These are phyloP conservation scores for Pseudoatta argentina DNA, from an alignment of 1,140 invertebrate species.

Conservation along the genomic window DNA sequence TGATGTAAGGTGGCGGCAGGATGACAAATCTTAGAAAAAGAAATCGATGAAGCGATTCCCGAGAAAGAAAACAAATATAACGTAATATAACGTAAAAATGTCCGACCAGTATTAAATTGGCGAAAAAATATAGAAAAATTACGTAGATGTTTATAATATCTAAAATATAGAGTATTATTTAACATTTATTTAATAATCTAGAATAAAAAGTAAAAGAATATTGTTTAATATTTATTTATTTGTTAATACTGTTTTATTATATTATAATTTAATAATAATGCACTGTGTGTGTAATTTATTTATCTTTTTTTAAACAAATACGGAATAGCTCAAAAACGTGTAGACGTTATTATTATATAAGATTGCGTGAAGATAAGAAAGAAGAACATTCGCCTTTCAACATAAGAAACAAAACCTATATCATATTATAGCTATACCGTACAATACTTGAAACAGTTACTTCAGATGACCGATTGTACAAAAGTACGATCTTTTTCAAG, in stretches of 20 bases:
- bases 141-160: background rate
- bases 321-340: background rate
- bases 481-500: conserved; percentile 35
- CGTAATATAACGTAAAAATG: background rate
- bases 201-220: background rate
- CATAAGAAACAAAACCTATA: background rate
- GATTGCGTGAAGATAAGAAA: background rate
- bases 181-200: conserved; percentile 9
- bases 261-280: background rate
- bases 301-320: background rate
- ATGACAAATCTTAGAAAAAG: background rate
- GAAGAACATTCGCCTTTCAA: background rate
- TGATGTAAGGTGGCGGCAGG: background rate
- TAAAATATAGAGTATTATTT: background rate
- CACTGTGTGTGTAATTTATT: background rate
- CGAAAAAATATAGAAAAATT: background rate
- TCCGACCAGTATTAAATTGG: background rate
- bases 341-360: conserved; percentile 21
- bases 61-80: conserved; percentile 11
- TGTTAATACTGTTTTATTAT: background rate
- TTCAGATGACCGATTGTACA: conserved; percentile 47
- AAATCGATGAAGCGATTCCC: background rate
- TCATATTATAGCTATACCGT: conserved; percentile 1
- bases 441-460: conserved; percentile 46
- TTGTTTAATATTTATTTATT: background rate